phyloP scores from a whole-genome alignment of 2,888 invertebrate genomes.

The Xylocampa areola region DNA sequence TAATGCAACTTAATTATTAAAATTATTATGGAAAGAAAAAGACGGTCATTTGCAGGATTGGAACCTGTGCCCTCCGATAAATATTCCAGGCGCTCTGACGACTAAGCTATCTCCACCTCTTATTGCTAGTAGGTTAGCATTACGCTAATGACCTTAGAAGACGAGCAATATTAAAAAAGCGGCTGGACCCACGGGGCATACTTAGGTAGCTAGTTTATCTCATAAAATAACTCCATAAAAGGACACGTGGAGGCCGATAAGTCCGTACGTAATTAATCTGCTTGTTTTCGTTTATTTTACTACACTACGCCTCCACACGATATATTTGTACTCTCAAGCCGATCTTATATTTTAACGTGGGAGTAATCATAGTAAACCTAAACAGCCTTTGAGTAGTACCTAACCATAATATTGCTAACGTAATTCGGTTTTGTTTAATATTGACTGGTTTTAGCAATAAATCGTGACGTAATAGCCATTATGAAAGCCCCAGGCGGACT shows the following conservation, averaged over 20 bases:
- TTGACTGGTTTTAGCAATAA: constrained; percentile 3
- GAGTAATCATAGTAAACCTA: constrained; percentile 28
- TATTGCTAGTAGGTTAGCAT: too few species aligned
- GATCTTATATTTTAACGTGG: constrained; percentile 29
- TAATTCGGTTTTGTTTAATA: constrained; percentile 3
- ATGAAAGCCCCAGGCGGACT: constrained; percentile 1
- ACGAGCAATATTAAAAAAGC: too few species aligned
- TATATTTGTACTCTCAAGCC: constrained; percentile 17
- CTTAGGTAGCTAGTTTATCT: constrained; percentile 21
- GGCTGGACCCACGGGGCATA: too few species aligned
- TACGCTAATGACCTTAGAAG: too few species aligned
- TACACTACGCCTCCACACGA: constrained; percentile 21
- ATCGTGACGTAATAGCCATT: constrained; percentile 19
- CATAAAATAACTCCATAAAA: constrained; percentile 30
- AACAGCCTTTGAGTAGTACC: constrained; percentile 24
- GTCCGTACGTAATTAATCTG: constrained; percentile 25
- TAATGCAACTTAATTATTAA: too few species aligned
- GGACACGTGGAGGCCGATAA: constrained; percentile 21
- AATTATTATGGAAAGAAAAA: too few species aligned
- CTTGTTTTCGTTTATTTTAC: constrained; percentile 32
- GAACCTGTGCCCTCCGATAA: too few species aligned
- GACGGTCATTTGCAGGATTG: too few species aligned
- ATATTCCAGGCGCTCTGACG: too few species aligned
- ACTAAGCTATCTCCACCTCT: too few species aligned
- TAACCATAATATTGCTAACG: constrained; percentile 16